These are phyloP conservation scores for Chelmon rostratus DNA, from an alignment of 2,797 vertebrate species.

Conservation along the genomic window DNA sequence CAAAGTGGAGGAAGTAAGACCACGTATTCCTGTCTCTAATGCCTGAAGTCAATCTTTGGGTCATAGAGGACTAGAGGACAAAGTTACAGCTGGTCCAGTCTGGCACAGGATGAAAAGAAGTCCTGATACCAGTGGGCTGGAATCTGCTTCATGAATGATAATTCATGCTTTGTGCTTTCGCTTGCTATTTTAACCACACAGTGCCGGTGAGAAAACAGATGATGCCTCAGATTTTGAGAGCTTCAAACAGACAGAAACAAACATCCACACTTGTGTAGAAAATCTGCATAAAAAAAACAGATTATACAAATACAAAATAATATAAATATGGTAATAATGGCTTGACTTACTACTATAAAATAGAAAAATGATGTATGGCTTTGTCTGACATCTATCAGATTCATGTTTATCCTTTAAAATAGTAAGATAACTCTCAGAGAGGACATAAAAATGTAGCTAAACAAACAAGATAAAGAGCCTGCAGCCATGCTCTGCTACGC, in stretches of 20 bases:
- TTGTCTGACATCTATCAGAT: not conserved
- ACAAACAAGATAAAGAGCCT: not conserved
- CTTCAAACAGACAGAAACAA: not conserved
- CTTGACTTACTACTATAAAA: not conserved
- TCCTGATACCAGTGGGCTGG: no score
- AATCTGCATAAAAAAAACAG: not conserved
- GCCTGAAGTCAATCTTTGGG: not conserved
- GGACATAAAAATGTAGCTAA: not conserved
- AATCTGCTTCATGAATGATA: not conserved
- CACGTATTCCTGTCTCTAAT: not conserved
- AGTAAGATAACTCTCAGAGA: not conserved
- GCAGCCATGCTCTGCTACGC: not conserved
- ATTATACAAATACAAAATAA: not conserved
- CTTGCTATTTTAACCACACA: not conserved
- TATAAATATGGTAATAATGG: not conserved
- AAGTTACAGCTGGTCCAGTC: conserved; percentile 7
- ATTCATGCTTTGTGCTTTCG: not conserved
- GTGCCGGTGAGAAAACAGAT: not conserved
- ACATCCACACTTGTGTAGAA: not conserved
- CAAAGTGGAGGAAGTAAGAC: not conserved
- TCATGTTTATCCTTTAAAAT: not conserved
- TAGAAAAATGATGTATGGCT: not conserved
- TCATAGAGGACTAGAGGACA: not conserved
- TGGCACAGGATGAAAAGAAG: not conserved
- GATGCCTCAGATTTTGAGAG: not conserved